phyloP scores from a whole-genome alignment of 2,113 vertebrate genomes.

The Lanius collurio region DNA sequence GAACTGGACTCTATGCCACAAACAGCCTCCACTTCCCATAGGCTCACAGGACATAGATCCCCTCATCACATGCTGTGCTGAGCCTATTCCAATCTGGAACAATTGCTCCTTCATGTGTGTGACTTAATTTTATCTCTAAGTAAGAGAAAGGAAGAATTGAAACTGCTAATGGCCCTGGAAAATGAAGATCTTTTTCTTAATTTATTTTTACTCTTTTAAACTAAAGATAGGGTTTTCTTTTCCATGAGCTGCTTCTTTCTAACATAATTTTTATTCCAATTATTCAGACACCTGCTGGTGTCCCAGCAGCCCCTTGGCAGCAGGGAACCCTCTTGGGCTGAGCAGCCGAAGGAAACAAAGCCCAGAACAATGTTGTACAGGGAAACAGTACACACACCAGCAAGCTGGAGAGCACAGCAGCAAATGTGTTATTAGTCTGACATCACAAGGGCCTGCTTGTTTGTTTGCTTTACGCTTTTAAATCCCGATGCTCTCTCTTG shows the following conservation, averaged over 20 bases:
- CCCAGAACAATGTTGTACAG: conserved; percentile 54
- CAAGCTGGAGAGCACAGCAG: conserved; percentile 30
- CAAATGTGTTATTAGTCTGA: conserved; percentile 50
- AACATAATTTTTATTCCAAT: conserved; percentile 60
- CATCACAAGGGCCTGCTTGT: conserved; percentile 49
- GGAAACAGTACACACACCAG: conserved; percentile 43
- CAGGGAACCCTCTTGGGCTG: conserved; percentile 39
- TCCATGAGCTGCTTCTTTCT: conserved; percentile 16
- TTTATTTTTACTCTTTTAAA: neutral
- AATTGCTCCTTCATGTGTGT: neutral
- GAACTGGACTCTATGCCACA: neutral
- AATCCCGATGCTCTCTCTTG: conserved; percentile 14
- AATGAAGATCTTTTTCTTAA: neutral
- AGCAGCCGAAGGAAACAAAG: conserved; percentile 55
- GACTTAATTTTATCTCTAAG: conserved; percentile 36
- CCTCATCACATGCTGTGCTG: neutral
- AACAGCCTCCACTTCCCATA: neutral
- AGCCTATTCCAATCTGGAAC: neutral
- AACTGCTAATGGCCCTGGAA: conserved; percentile 5
- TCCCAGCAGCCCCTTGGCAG: conserved; percentile 48
- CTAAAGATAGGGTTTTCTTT: conserved; percentile 22
- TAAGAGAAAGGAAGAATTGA: neutral
- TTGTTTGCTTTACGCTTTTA: conserved; percentile 55
- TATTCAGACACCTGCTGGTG: conserved; percentile 68
- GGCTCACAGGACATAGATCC: neutral